Evolutionary conservation across 2,797 vertebrate species (phyloP), one percentile per base, ranked within the genome.

Genomic region (Intellagama lesueurii): DNA sequence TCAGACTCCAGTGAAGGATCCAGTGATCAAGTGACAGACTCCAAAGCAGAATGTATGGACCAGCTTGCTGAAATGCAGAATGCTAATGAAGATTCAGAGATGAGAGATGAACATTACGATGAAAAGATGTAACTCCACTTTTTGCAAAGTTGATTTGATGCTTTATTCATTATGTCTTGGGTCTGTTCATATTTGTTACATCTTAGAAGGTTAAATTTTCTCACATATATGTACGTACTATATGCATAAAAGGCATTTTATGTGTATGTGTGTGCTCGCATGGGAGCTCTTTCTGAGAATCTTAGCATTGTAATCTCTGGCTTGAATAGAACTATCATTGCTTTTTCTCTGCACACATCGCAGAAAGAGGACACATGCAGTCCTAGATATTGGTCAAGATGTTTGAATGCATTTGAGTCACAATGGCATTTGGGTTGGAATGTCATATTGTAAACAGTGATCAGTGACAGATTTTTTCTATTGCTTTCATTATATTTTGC

Each of bases 1-100:
- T 96, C 98, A 92, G 88, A 86, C 89, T 87, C 87, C 81, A 89
- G 17, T 87, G 89, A 86, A 91, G 94, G 92, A 94, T 86, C 89
- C 92, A 85, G 92, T 94, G 91, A 91, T 85, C 93, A 95, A 87
- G 92, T 91, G 80, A 91, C 95, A 94, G 95, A 92, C 91, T 93
- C 93, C 94, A 95, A 87, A 88, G 86, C 96, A 92, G 95, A 96
- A 91, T 91, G 93, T 93, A 93, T 94, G 80, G 95, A 89, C 92
- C 95, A 66, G 82, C 95, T 92, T 95, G 94, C 94, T 94, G 95
- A 94, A 90, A 93, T 91, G 83, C 95, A 96, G 92, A 96, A 94
- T 94, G 88, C 87, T 93, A 83, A 79, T 81, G 96, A 97, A 96
- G 96, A 96, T 95, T 88, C 96, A 96, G 89, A 91, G 47, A 93